Base-by-base conservation (phyloP, 2,888 invertebrate species). In the Harpagoxenus sublaevis region DNA sequence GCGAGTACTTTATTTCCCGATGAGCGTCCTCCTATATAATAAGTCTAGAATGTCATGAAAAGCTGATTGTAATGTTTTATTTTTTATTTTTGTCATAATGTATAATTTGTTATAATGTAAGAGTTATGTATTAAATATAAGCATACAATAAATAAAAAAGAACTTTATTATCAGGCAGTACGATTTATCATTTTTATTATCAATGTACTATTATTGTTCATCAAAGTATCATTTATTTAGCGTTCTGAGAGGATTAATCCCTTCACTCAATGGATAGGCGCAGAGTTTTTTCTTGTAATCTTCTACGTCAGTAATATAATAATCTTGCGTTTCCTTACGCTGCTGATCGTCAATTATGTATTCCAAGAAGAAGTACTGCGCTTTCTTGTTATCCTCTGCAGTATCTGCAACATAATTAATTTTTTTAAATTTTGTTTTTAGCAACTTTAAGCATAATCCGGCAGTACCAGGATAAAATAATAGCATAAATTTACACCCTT, bases 271-370 rank as follows among this genome's bases (percentile, higher is more conserved):
- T 5, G 93, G 92, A 82, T 89, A 94, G 4, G 89, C 83, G 45
- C 87, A 84, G 5, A 94, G 85, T 31, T 65, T 66, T 2, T 74
- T 89, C 84, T 93, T 94, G 66, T 87, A 94, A 4, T 87, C 84
- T 82, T 92, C 89, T 55, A 94, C 88, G 65, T 93, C 86, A 9
- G 89, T 92, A 42, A 94, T 91, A 28, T 87, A 92, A 77, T 90
- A 86, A 39, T 83, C 84, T 0, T 62, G 28, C 1, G 86, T 18
- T 70, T 92, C 89, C n/a, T 90, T 83, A 18, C 84, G 5, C 65
- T 78, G 12, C 70, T 87, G 31, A 63, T 78, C n/a, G 39, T 89
- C 83, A 18, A 75, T 86, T 71, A 93, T 82, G 82, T 91, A 94
- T n/a, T 85, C 78, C 39, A 94, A 62, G 2, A 89, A 57, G 3